phyloP scores from a whole-genome alignment of 1,140 invertebrate genomes.

The Bombus cullumanus region DNA sequence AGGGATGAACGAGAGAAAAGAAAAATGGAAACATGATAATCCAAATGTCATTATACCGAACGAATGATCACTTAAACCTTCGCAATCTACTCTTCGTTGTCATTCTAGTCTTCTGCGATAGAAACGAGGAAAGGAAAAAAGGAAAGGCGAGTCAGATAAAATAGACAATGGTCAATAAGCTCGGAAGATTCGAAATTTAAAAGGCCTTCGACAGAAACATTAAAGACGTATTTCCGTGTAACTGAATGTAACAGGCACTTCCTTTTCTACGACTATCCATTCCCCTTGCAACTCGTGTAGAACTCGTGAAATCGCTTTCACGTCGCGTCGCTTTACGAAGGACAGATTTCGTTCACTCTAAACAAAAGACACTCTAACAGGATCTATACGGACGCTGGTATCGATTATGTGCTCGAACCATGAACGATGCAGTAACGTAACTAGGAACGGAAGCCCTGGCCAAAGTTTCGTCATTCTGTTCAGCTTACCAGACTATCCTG shows the following conservation, averaged over 20 bases:
- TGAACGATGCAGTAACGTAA: background rate
- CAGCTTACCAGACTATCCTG: background rate
- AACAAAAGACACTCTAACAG: constrained; percentile 31
- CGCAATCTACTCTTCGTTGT: background rate
- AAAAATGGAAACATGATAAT: background rate
- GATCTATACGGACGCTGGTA: constrained; percentile 4
- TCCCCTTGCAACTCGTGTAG: no score
- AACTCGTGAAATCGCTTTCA: background rate
- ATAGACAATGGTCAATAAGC: no score
- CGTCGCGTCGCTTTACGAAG: background rate
- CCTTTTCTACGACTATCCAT: background rate
- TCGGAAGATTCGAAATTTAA: background rate
- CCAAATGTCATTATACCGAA: no score
- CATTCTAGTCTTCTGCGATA: background rate
- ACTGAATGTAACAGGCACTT: background rate
- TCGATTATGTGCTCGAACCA: constrained; percentile 24
- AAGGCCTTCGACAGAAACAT: background rate
- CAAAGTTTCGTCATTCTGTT: background rate
- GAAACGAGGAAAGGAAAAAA: background rate
- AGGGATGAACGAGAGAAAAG: background rate
- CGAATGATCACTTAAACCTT: background rate
- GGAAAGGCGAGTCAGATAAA: no score
- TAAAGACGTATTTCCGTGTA: background rate
- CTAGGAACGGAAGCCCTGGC: background rate
- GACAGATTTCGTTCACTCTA: background rate